Evolutionary conservation across 2,888 invertebrate genomes (phyloP).

Genomic region (Epirrhoe alternata): DNA sequence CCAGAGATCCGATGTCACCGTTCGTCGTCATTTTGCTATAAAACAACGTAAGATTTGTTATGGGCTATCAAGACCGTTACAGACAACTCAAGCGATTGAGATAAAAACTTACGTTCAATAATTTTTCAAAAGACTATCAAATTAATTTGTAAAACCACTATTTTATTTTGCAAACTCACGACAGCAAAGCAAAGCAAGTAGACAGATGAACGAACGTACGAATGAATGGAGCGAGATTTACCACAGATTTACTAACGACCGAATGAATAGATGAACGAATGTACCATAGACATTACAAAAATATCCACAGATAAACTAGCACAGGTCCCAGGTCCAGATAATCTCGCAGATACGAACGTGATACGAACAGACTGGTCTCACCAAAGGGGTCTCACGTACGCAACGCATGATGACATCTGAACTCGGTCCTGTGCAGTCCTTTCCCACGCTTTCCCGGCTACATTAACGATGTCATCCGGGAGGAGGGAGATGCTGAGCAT

Average conservation of each 20-base stretch:
- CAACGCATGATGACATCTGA: too few species aligned
- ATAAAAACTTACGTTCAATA: conserved; percentile 21
- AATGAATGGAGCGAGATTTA: not conserved
- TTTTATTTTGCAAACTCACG: conserved; percentile 52
- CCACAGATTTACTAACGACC: too few species aligned
- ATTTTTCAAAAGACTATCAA: conserved; percentile 3
- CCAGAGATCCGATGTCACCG: conserved; percentile 73
- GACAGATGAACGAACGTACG: conserved; percentile 15
- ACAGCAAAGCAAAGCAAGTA: conserved; percentile 36
- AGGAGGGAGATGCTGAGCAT: too few species aligned
- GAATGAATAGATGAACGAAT: not conserved
- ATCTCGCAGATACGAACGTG: too few species aligned
- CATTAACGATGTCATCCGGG: too few species aligned
- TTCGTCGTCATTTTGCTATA: conserved; percentile 70
- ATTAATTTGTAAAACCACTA: conserved; percentile 17
- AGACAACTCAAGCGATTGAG: conserved; percentile 2
- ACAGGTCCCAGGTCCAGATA: too few species aligned
- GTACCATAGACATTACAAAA: not conserved
- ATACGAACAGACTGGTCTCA: too few species aligned
- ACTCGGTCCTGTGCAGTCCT: too few species aligned
- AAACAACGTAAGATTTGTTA: conserved; percentile 6
- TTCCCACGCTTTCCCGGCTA: too few species aligned
- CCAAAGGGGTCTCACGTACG: too few species aligned
- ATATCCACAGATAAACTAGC: not conserved
- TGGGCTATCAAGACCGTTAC: not conserved